Evolutionary conservation across 1,140 invertebrate species (phyloP).

Genomic region (Diachasma alloeum): DNA sequence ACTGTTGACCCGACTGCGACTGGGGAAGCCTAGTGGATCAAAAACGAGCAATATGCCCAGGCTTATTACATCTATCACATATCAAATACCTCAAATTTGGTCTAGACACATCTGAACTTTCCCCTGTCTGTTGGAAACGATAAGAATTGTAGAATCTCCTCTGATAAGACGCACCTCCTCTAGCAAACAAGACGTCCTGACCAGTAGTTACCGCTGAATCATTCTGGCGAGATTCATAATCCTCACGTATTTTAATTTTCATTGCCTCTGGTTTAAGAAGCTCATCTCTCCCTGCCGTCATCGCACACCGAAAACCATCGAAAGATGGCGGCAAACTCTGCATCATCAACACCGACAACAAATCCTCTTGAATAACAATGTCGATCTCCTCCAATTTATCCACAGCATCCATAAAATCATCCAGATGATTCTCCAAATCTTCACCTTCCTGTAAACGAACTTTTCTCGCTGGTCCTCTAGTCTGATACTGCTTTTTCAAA

Average conservation of each 20-base stretch:
- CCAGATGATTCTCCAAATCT: conserved; percentile 5
- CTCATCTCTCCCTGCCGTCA: neutral
- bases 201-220: neutral
- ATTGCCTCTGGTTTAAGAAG: conserved; percentile 4
- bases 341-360: conserved; percentile 19
- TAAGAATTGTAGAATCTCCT: neutral
- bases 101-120: too few species aligned
- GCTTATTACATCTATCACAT: conserved; percentile 26
- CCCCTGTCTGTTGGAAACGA: too few species aligned
- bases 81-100: neutral
- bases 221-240: neutral
- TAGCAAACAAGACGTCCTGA: neutral
- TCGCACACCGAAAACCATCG: neutral
- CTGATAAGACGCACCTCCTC: neutral
- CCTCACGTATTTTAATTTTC: conserved; percentile 15
- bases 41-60: conserved; percentile 21
- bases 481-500: conserved; percentile 24
- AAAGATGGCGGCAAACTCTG: conserved; percentile 14
- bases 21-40: conserved; percentile 1
- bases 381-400: conserved; percentile 19
- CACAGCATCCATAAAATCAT: conserved; percentile 17
- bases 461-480: conserved; percentile 25
- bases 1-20: neutral
- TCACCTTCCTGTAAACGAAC: conserved; percentile 22
- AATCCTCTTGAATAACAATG: conserved; percentile 1